Percentiles rank a stretch among this genome's conserved stretches.
phyloP scores from a whole-genome alignment of 2,797 vertebrate species.

The Myoxocephalus aenaeus region DNA sequence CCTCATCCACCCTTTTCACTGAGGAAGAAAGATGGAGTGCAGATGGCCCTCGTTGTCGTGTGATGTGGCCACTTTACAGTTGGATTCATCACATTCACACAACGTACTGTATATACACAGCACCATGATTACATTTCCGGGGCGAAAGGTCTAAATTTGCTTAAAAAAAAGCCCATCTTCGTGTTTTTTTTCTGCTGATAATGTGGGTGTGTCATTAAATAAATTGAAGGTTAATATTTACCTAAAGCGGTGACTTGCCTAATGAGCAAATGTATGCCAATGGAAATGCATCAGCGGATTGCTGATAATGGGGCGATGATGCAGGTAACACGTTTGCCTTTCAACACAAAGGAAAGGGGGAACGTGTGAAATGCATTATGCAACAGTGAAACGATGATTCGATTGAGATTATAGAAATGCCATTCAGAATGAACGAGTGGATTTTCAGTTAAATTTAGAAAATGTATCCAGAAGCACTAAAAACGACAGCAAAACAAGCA shows the following conservation, averaged over 20 bases:
- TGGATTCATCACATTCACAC: too few relatives aligned
- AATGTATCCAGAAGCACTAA: too few relatives aligned
- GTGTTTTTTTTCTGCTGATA: slow-evolving; percentile 3
- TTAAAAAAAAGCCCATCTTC: too few relatives aligned
- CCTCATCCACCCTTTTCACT: neutral
- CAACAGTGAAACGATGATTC: neutral
- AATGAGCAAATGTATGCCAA: neutral
- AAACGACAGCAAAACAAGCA: neutral
- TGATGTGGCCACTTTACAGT: too few relatives aligned
- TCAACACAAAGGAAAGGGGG: neutral
- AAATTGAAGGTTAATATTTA: slow-evolving; percentile 7
- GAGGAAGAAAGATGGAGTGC: neutral
- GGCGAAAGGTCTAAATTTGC: too few relatives aligned
- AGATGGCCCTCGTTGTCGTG: too few relatives aligned
- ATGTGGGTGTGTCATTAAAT: neutral
- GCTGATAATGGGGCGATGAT: neutral
- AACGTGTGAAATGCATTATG: too few relatives aligned
- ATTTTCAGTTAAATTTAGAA: slow-evolving; percentile 2
- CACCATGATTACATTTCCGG: too few relatives aligned
- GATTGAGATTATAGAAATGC: neutral
- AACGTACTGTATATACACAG: too few relatives aligned
- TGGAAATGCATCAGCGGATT: neutral
- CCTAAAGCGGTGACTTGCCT: neutral
- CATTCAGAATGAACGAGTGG: neutral
- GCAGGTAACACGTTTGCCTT: neutral